Conservation (phyloP, 2,888 invertebrate genomes). For the Pristionchus maxplancki region DNA sequence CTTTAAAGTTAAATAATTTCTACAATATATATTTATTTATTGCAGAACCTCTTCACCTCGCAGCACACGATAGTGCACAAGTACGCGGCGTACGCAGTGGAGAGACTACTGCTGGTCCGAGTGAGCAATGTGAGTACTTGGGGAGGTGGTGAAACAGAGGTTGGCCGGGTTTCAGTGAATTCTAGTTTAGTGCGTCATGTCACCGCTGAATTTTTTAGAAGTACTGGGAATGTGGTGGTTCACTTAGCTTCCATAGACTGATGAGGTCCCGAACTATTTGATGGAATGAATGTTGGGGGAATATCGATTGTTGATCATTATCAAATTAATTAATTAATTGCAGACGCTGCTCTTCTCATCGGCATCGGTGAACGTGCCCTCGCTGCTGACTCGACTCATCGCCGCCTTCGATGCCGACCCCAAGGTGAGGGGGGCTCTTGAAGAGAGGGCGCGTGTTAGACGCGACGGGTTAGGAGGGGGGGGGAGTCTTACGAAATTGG, state of each 20-base stretch:
- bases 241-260: too few species aligned
- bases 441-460: too few species aligned
- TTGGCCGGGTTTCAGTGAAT: neutral
- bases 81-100: slow-evolving; percentile 93
- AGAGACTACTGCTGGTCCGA: slow-evolving; percentile 86
- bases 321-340: slow-evolving; percentile 2
- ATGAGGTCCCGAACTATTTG: too few species aligned
- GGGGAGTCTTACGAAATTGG: too few species aligned
- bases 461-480: too few species aligned
- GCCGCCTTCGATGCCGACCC: slow-evolving; percentile 83
- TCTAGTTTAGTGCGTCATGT: neutral
- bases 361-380: slow-evolving; percentile 84
- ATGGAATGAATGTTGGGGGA: too few species aligned
- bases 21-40: slow-evolving; percentile 74
- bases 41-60: slow-evolving; percentile 87
- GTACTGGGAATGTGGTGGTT: too few species aligned
- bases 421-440: slow-evolving; percentile 53
- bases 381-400: slow-evolving; percentile 87
- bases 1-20: too few species aligned
- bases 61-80: slow-evolving; percentile 92
- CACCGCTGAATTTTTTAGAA: too few species aligned
- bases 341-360: slow-evolving; percentile 79
- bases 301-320: too few species aligned
- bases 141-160: too few species aligned
- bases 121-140: slow-evolving; percentile 49